Evolutionary conservation across 2,888 invertebrate species (phyloP).

Genomic region (Pedicia rivosa): DNA sequence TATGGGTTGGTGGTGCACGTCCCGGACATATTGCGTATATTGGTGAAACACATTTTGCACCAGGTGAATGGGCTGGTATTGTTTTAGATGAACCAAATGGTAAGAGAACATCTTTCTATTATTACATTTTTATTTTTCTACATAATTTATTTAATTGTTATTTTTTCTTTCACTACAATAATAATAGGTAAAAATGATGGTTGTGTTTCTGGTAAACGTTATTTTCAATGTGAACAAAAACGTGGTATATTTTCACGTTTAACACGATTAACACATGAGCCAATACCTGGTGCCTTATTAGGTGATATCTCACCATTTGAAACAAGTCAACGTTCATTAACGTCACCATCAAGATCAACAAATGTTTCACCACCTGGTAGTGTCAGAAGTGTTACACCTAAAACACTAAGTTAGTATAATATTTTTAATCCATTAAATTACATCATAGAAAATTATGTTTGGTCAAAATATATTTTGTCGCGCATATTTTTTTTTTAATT

Average conservation of each 20-base stretch:
- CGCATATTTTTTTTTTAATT: too few species aligned
- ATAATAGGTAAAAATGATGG: conserved; percentile 97
- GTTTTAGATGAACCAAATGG: conserved; percentile 91
- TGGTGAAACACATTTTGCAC: conserved; percentile 92
- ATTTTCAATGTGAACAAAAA: conserved; percentile 86
- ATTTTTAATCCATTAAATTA: neutral
- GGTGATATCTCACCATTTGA: conserved; percentile 20
- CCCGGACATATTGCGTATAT: conserved; percentile 86
- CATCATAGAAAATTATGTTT: neutral
- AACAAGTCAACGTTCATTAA: conserved; percentile 16
- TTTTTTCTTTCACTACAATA: conserved; percentile 35
- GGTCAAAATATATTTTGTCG: too few species aligned
- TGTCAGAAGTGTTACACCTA: conserved; percentile 21
- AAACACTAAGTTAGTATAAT: conserved; percentile 7
- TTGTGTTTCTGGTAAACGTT: conserved; percentile 77
- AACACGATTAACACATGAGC: conserved; percentile 64
- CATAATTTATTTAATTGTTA: conserved; percentile 5
- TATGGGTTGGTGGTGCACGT: conserved; percentile 87
- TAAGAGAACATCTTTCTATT: conserved; percentile 8
- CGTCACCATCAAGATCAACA: conserved; percentile 26
- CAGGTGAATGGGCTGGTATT: conserved; percentile 96
- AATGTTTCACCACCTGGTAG: conserved; percentile 29
- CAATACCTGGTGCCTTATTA: conserved; percentile 41
- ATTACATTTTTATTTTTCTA: conserved; percentile 1
- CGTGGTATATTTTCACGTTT: conserved; percentile 88